Conservation (phyloP, 2,797 vertebrate genomes). For the Oryzias dopingdopingensis region DNA sequence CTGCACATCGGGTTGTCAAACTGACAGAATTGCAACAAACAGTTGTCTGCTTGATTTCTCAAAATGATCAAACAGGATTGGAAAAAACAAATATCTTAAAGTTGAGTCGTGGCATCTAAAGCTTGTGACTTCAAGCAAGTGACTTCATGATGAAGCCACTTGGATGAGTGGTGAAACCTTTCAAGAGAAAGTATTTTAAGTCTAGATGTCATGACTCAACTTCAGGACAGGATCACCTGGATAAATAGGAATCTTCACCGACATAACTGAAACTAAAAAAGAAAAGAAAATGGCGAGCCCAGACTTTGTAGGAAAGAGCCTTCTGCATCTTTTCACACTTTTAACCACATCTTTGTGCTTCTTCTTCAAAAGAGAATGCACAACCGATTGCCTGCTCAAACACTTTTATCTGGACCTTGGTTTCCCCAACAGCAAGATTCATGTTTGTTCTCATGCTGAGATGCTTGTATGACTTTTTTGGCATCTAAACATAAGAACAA, state of each 20-base stretch:
- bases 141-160: no score
- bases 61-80: no score
- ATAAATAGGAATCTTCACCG: neutral
- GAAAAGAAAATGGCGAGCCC: constrained; percentile 67
- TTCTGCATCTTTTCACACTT: constrained; percentile 23
- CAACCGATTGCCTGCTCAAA: constrained; percentile 57
- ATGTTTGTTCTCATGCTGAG: constrained; percentile 58
- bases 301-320: constrained; percentile 56
- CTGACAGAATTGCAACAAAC: neutral
- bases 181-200: no score
- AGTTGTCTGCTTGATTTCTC: neutral
- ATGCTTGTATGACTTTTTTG: neutral
- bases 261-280: neutral
- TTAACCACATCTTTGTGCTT: constrained; percentile 49
- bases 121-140: no score
- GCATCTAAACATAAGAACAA: constrained; percentile 59
- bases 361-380: constrained; percentile 50
- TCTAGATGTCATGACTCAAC: no score
- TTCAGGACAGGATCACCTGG: no score
- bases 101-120: no score
- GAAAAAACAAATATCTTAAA: no score
- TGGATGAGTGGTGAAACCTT: no score
- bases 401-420: constrained; percentile 48
- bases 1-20: constrained; percentile 1
- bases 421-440: constrained; percentile 57